Percentiles rank a stretch among this genome's conserved stretches.
These are phyloP conservation scores for Cacoxenus indagator DNA, from an alignment of 2,888 invertebrate species.

Conservation along the genomic window DNA sequence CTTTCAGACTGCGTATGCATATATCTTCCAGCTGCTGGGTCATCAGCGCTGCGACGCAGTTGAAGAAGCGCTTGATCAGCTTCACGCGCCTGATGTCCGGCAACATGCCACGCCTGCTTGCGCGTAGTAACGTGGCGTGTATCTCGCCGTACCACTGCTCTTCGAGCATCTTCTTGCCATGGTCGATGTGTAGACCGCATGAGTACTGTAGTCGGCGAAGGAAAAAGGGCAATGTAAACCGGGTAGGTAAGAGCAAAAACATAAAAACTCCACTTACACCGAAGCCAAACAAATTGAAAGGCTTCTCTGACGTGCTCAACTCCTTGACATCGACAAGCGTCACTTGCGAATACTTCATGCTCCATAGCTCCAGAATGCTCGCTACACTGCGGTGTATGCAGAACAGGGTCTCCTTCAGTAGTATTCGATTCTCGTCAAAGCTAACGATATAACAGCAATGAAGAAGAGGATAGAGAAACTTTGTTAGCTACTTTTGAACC, in stretches of 20 bases:
- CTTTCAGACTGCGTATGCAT: slow-evolving; percentile 83
- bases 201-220: slow-evolving; percentile 53
- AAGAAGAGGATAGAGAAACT: background rate
- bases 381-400: slow-evolving; percentile 86
- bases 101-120: slow-evolving; percentile 77
- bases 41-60: slow-evolving; percentile 89
- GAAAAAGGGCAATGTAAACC: too few species aligned
- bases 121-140: slow-evolving; percentile 72
- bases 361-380: slow-evolving; percentile 86
- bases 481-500: background rate
- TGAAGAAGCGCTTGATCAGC: slow-evolving; percentile 83
- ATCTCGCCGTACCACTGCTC: slow-evolving; percentile 72
- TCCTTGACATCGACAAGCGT: slow-evolving; percentile 69
- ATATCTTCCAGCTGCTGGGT: slow-evolving; percentile 87
- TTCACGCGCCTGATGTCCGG: slow-evolving; percentile 78
- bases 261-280: slow-evolving; percentile 62
- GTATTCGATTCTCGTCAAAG: slow-evolving; percentile 71
- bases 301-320: slow-evolving; percentile 46
- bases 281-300: slow-evolving; percentile 69
- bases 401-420: slow-evolving; percentile 77
- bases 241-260: too few species aligned
- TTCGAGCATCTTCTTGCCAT: slow-evolving; percentile 77
- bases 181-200: slow-evolving; percentile 76
- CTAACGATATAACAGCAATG: slow-evolving; percentile 42
- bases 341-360: slow-evolving; percentile 78